Evolutionary conservation across 1,140 invertebrate species (phyloP), one percentile per base, ranked within the genome.

Genomic region (Drosophila kikkawai): DNA sequence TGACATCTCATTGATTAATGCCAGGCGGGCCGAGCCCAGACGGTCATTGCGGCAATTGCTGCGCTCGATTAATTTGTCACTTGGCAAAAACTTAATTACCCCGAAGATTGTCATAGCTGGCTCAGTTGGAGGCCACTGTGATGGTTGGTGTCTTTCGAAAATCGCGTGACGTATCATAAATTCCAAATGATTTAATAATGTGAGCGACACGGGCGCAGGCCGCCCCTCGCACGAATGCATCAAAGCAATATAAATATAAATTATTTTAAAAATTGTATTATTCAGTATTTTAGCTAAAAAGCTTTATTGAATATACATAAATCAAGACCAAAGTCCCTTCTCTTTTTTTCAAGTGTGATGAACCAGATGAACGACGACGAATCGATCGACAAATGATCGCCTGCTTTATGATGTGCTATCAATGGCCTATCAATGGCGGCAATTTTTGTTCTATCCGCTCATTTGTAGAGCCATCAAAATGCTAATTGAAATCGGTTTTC

Each of bases 371-470:
- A 59, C 51, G 53, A 57, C 32, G 34, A 61, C 36, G 42, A 37
- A 55, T 53, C 26, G 15, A 60, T 53, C 45, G 61, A 75, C 82
- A 87, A 88, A 84, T 79, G 84, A 87, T 80, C 68, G 56, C 50
- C 77, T 87, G 77, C 74, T 87, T 87, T 87, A 87, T 87, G 84
- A 87, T 84, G 84, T 87, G 84, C 80, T 84, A 87, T 87, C 83
- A 87, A 87, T 86, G 77, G 83, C 58, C 83, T 86, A 86, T 86
- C 83, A 84, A 80, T 83, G 73, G 77, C 81, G 66, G 63, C 48
- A 73, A 81, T 79, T 77, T 73, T 48, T 64, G 77, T 87, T 88
- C 83, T 85, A 75, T 77, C 75, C 66, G 69, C 85, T 87, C 68
- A 88, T 87, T 87, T 87, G 84, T 87, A 78, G 73, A 76, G 63